These are phyloP conservation scores for Volucella inflata DNA, from an alignment of 2,888 invertebrate genomes.

Conservation along the genomic window DNA sequence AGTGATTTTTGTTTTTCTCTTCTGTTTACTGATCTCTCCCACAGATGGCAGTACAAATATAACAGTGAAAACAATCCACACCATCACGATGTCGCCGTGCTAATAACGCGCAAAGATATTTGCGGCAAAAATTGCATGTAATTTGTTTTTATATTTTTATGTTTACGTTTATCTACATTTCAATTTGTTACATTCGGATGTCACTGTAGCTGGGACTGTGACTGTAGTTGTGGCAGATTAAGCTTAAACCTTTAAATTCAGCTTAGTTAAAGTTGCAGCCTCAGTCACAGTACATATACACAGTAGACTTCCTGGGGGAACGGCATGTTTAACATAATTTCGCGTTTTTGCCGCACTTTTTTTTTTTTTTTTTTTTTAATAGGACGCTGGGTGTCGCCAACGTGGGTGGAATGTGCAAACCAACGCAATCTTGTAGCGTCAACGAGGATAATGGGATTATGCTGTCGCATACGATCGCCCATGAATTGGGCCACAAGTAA, in stretches of 20 bases:
- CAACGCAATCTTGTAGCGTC: conserved; percentile 93
- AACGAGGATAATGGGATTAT: conserved; percentile 96
- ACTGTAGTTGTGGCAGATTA: not conserved
- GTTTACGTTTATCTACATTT: conserved; percentile 28
- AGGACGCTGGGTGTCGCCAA: conserved; percentile 94
- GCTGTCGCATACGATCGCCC: conserved; percentile 94
- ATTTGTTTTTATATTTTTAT: conserved; percentile 72
- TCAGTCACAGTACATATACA: not conserved
- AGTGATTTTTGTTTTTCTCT: conserved; percentile 12
- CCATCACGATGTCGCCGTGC: conserved; percentile 95
- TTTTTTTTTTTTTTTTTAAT: conserved; percentile 70
- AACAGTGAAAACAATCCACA: conserved; percentile 89
- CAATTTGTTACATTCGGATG: conserved; percentile 23
- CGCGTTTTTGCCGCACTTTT: conserved; percentile 43
- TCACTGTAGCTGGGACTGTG: conserved; percentile 8
- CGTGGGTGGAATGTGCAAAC: conserved; percentile 94
- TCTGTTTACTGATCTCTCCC: conserved; percentile 50
- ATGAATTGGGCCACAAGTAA: conserved; percentile 96
- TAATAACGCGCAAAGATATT: conserved; percentile 92
- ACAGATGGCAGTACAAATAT: conserved; percentile 89
- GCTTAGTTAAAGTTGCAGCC: too few relatives aligned
- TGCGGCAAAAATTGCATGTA: conserved; percentile 85
- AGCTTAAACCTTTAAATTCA: too few relatives aligned
- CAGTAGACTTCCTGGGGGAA: conserved; percentile 61
- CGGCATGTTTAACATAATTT: conserved; percentile 67